These are phyloP conservation scores for Catostomus latipinnis DNA, from an alignment of 2,797 vertebrate species.

Conservation along the genomic window DNA sequence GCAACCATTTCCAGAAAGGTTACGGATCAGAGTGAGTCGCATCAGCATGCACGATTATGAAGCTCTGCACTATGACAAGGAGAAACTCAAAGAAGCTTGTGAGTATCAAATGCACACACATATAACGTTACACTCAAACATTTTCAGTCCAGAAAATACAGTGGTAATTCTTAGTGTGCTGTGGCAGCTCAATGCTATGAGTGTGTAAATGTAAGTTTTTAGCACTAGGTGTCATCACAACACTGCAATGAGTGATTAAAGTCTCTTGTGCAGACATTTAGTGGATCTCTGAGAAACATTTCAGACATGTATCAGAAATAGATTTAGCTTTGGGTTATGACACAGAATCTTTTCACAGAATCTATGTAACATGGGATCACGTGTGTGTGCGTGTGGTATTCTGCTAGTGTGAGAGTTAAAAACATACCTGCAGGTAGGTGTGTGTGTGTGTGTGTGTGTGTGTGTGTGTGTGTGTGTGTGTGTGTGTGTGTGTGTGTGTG, in stretches of 20 bases:
- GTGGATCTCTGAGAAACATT: not conserved
- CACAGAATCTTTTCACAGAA: slow-evolving; percentile 1
- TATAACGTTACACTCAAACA: not conserved
- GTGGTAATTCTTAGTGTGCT: no score
- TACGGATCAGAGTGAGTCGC: slow-evolving; percentile 88
- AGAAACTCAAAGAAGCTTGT: slow-evolving; percentile 95
- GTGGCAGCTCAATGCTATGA: not conserved
- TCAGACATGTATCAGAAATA: not conserved
- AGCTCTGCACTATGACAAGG: slow-evolving; percentile 93
- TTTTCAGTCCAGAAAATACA: no score
- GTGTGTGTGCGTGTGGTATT: not conserved
- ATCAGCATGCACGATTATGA: slow-evolving; percentile 95
- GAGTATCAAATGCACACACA: slow-evolving; percentile 68
- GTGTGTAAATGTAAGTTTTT: not conserved
- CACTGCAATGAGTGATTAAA: slow-evolving; percentile 37
- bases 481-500: no score
- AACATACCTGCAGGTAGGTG: no score
- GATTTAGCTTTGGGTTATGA: slow-evolving; percentile 13
- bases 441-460: no score
- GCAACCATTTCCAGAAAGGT: slow-evolving; percentile 86
- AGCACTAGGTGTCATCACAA: slow-evolving; percentile 55
- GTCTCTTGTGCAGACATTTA: slow-evolving; percentile 29
- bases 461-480: not conserved
- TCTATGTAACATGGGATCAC: no score
- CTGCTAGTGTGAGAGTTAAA: no score